Percentiles rank a stretch among this genome's conserved stretches.
phyloP scores from a whole-genome alignment of 2,888 invertebrate genomes.

The Sesia bembeciformis region DNA sequence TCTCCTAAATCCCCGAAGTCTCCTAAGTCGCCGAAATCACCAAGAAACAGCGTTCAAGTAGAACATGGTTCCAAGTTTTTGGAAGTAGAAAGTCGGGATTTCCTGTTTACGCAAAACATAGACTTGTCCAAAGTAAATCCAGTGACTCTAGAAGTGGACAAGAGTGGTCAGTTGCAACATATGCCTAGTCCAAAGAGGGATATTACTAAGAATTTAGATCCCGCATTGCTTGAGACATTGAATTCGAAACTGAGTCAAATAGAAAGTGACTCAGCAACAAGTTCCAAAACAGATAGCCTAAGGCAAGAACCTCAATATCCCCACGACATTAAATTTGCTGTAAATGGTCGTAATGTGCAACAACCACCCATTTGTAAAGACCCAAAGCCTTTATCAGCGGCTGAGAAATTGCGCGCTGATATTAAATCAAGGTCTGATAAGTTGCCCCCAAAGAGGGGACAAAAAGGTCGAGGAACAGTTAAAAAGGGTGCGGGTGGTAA shows the following conservation, averaged over 20 bases:
- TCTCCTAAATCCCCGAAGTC: slow-evolving; percentile 76
- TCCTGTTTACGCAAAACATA: slow-evolving; percentile 83
- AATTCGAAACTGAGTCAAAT: slow-evolving; percentile 84
- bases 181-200: slow-evolving; percentile 81
- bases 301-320: slow-evolving; percentile 69
- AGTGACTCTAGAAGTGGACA: slow-evolving; percentile 81
- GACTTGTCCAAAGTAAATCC: slow-evolving; percentile 84
- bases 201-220: slow-evolving; percentile 80
- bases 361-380: slow-evolving; percentile 58
- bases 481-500: slow-evolving; percentile 73
- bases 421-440: slow-evolving; percentile 76
- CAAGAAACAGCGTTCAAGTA: slow-evolving; percentile 50
- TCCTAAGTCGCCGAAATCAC: slow-evolving; percentile 72
- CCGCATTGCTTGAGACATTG: slow-evolving; percentile 78
- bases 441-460: slow-evolving; percentile 76
- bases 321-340: slow-evolving; percentile 71
- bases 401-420: slow-evolving; percentile 65
- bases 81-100: slow-evolving; percentile 74
- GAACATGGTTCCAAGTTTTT: slow-evolving; percentile 58
- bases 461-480: slow-evolving; percentile 76
- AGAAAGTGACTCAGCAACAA: slow-evolving; percentile 84
- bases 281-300: slow-evolving; percentile 82
- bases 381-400: slow-evolving; percentile 56
- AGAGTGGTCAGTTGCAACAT: slow-evolving; percentile 76
- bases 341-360: slow-evolving; percentile 57